A percentile compares a stretch with the other conserved stretches of the same genome.
These are phyloP conservation scores for Dendronephthya gigantea DNA, from an alignment of 64 coral and sea anemone genomes.

Conservation along the genomic window DNA sequence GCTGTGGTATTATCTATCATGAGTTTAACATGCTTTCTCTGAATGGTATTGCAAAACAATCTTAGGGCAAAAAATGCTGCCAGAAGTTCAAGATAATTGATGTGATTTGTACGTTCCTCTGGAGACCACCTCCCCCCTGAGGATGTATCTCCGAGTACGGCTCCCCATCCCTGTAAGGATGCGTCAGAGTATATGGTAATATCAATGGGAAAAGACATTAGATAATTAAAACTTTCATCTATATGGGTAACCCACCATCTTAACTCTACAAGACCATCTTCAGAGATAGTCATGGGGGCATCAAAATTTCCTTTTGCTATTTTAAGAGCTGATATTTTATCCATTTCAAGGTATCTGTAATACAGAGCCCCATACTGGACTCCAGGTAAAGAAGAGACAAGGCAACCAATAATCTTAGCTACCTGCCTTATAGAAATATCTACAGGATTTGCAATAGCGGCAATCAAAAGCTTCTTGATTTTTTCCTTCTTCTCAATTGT, in stretches of 20 bases:
- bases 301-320: constrained; percentile 34
- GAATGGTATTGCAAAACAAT: constrained; percentile 17
- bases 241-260: constrained; percentile 36
- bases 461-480: constrained; percentile 14
- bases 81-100: constrained; percentile 28
- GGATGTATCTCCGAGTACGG: background rate
- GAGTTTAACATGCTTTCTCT: constrained; percentile 38
- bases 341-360: constrained; percentile 44
- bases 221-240: constrained; percentile 26
- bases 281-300: background rate
- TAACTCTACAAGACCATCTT: constrained; percentile 35
- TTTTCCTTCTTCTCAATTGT: constrained; percentile 42
- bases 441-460: background rate
- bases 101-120: background rate
- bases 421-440: constrained; percentile 28
- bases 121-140: constrained; percentile 33
- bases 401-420: constrained; percentile 35
- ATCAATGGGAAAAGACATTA: constrained; percentile 17
- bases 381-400: constrained; percentile 27
- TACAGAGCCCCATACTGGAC: constrained; percentile 19
- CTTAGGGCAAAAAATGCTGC: constrained; percentile 33
- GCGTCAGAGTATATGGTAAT: constrained; percentile 47
- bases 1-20: constrained; percentile 51
- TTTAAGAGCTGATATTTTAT: constrained; percentile 29
- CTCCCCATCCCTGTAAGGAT: constrained; percentile 41